Evolutionary conservation across 2,797 vertebrate genomes (phyloP).

Genomic region (Taenioides sp.): DNA sequence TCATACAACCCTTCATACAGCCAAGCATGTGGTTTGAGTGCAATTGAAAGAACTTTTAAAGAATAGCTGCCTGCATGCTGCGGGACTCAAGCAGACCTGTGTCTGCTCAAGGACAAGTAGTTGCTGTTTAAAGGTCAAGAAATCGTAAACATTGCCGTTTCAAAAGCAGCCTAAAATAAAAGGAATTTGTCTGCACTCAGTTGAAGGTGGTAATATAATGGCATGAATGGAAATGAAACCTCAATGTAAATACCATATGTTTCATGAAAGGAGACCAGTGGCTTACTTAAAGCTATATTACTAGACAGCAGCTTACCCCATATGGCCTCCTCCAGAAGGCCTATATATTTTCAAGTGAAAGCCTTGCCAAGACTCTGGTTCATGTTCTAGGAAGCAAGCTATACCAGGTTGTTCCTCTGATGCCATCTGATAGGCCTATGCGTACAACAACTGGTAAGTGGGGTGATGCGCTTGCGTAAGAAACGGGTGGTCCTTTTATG

Average conservation of each 20-base stretch:
- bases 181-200: background rate
- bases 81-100: background rate
- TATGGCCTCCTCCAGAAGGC: background rate
- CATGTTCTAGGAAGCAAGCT: background rate
- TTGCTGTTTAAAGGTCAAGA: slow-evolving; percentile 31
- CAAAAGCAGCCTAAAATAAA: background rate
- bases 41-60: slow-evolving; percentile 13
- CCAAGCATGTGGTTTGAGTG: background rate
- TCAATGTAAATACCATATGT: background rate
- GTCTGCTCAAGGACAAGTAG: slow-evolving; percentile 47
- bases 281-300: background rate
- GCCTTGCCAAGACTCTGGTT: background rate
- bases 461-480: slow-evolving; percentile 53
- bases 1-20: background rate
- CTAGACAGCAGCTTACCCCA: too few species aligned
- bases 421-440: background rate
- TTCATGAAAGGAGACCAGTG: background rate
- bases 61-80: background rate
- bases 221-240: background rate
- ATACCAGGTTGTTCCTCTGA: slow-evolving; percentile 16
- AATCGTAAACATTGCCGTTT: slow-evolving; percentile 11
- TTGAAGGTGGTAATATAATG: background rate
- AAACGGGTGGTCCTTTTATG: slow-evolving; percentile 10
- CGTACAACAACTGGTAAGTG: background rate
- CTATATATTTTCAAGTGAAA: background rate